Evolutionary conservation across 1,140 invertebrate genomes (phyloP), one percentile per base, ranked within the genome.

Genomic region (Drosophila grimshawi): DNA sequence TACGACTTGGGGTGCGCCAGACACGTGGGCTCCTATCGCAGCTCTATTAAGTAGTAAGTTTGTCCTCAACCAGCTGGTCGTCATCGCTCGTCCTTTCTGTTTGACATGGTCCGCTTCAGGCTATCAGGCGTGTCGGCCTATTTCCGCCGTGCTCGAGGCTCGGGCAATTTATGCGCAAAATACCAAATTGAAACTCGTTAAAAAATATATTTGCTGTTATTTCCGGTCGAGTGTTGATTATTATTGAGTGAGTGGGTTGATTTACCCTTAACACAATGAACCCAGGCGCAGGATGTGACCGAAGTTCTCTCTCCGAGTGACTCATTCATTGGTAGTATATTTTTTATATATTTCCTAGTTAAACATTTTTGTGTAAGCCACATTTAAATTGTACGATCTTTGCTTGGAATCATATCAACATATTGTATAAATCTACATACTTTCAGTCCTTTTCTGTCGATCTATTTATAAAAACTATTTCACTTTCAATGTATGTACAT

Each of bases 101-200:
- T 30, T 49, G 30, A 49, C 39, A 43, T 62, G 68, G 76, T 67
- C 82, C 72, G 81, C 60, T 80, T 88, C 61, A 71, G 67, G 45
- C 76, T 71, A 73, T 91, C 83, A 91, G 89, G 76, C 88, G 88
- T 91, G 88, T 91, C 88, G 76, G 83, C 61, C 78, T 88, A 85
- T 81, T 91, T 91, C 88, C 86, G 86, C 59, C 75, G 5, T 1
- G 33, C 3, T n/a, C n/a, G 0, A 19, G 19, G 51, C 27, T 53
- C 30, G 64, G 55, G 43, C 77, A 80, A 80, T 80, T 80, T 80
- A 78, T 74, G 78, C 70, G 62, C 67, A 69, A 74, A 86, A 80
- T 66, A 45, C 60, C 66, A 70, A 82, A 67, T 79, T 60, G 66
- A 71, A 81, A 72, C 78, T 81, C 64, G 81, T 79, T 72, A 71